Percentiles rank a stretch among this genome's conserved stretches.
Evolutionary conservation across 2,888 invertebrate species (phyloP).

Genomic region (Scelioninae gen. 1): DNA sequence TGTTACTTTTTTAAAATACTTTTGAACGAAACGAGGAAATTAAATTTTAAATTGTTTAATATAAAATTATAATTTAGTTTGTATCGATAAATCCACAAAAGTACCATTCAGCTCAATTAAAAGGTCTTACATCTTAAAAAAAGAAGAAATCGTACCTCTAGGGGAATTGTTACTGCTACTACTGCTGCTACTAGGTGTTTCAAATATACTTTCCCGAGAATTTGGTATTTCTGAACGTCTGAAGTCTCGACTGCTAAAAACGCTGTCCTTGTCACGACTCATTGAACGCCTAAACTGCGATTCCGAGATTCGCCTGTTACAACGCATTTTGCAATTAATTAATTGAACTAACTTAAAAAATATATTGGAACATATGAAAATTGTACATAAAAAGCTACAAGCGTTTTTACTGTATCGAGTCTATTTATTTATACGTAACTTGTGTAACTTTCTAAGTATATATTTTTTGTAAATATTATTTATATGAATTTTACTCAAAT

Average conservation of each 20-base stretch:
- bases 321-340: not conserved
- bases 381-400: constrained; percentile 24
- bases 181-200: constrained; percentile 79
- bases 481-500: no score
- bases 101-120: constrained; percentile 40
- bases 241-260: constrained; percentile 76
- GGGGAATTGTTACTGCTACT: constrained; percentile 81
- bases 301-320: constrained; percentile 80
- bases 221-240: constrained; percentile 76
- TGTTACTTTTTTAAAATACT: no score
- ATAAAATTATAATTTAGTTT: not conserved
- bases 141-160: constrained; percentile 79
- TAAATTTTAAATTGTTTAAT: no score
- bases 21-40: no score
- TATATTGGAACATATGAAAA: not conserved
- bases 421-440: not conserved
- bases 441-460: not conserved
- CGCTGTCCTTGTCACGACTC: constrained; percentile 80
- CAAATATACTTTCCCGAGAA: constrained; percentile 80
- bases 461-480: no score
- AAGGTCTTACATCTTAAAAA: constrained; percentile 7
- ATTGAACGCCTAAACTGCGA: constrained; percentile 81
- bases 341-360: not conserved
- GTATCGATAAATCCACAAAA: constrained; percentile 22
- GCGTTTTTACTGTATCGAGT: not conserved